phyloP scores from a whole-genome alignment of 2,797 vertebrate genomes.

The Choloepus didactylus region DNA sequence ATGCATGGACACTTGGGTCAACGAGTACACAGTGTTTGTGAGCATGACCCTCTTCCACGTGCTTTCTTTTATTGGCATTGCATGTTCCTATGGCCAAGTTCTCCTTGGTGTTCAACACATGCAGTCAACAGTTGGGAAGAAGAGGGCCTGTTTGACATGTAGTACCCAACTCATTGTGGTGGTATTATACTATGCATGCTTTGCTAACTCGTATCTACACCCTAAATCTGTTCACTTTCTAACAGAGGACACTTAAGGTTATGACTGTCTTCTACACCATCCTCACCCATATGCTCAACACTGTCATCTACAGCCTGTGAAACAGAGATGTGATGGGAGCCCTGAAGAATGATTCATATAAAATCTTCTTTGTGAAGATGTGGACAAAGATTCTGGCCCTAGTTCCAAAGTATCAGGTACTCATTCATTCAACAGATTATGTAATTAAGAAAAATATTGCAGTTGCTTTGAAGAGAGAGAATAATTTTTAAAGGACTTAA shows the following conservation, averaged over 20 bases:
- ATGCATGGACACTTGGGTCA: too few relatives aligned
- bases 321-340: not conserved
- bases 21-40: too few relatives aligned
- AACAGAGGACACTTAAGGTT: not conserved
- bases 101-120: not conserved
- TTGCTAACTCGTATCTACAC: not conserved
- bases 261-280: not conserved
- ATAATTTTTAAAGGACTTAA: too few relatives aligned
- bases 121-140: not conserved
- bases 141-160: not conserved
- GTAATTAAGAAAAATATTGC: too few relatives aligned
- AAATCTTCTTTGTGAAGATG: not conserved
- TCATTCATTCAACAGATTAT: too few relatives aligned
- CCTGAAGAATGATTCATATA: not conserved
- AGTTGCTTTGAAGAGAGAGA: too few relatives aligned
- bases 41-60: not conserved
- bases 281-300: not conserved
- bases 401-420: too few relatives aligned
- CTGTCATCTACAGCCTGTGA: not conserved
- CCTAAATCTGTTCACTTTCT: not conserved
- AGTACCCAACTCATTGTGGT: not conserved
- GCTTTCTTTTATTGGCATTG: not conserved
- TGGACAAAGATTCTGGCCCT: too few relatives aligned
- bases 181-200: not conserved
- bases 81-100: not conserved